Conservation (phyloP, 2,888 invertebrate genomes). For the Pandemis cinnamomeana region DNA sequence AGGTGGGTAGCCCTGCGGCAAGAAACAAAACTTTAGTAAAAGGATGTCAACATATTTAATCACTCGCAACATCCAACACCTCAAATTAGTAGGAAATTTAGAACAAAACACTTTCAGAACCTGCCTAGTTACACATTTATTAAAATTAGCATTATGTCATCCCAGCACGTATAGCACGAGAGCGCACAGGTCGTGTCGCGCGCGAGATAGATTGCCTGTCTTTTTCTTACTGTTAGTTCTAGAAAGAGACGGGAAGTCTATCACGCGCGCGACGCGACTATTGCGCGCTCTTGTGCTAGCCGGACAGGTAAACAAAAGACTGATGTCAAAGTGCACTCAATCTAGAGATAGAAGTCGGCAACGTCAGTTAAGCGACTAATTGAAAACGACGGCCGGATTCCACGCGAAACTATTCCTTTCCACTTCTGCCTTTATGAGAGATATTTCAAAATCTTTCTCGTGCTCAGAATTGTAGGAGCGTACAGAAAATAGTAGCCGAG, state of each 20-base stretch:
- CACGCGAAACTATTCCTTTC: slow-evolving; percentile 49
- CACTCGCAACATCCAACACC: background rate
- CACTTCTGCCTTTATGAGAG: slow-evolving; percentile 44
- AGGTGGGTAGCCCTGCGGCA: slow-evolving; percentile 87
- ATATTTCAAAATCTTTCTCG: slow-evolving; percentile 41
- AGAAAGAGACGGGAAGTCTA: too few relatives aligned
- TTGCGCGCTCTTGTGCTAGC: too few relatives aligned
- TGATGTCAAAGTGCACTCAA: slow-evolving; percentile 27
- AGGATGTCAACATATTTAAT: background rate
- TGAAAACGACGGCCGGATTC: slow-evolving; percentile 57
- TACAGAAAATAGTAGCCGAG: slow-evolving; percentile 26
- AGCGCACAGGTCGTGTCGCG: too few relatives aligned
- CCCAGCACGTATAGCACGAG: background rate
- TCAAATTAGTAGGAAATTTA: background rate
- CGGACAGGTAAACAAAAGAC: slow-evolving; percentile 3
- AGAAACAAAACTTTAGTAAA: slow-evolving; percentile 45
- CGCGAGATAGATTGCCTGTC: too few relatives aligned
- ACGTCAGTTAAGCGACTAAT: slow-evolving; percentile 59
- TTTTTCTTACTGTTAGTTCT: too few relatives aligned
- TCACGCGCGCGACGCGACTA: too few relatives aligned
- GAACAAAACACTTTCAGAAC: background rate
- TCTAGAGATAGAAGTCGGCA: slow-evolving; percentile 31
- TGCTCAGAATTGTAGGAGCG: slow-evolving; percentile 32
- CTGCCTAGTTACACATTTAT: background rate
- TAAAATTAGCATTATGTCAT: slow-evolving; percentile 4